These are phyloP conservation scores for Cavia porcellus DNA, from an alignment of 2,113 vertebrate genomes.

Conservation along the genomic window DNA sequence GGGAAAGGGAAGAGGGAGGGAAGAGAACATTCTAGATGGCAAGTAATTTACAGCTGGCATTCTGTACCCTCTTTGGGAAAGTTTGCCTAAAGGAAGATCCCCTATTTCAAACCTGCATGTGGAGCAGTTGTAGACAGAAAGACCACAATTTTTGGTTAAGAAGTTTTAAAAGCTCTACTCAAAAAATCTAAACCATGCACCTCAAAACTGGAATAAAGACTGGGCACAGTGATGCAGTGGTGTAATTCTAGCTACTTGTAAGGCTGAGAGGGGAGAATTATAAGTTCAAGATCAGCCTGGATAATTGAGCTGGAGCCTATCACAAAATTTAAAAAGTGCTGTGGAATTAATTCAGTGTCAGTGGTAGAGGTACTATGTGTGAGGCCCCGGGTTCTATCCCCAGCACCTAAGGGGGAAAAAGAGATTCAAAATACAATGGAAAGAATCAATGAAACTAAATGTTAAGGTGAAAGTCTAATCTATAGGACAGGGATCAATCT, in stretches of 20 bases:
- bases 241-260: background rate
- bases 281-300: background rate
- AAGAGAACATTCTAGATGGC: background rate
- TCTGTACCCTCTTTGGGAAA: background rate
- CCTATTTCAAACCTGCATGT: background rate
- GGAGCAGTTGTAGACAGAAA: background rate
- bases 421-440: background rate
- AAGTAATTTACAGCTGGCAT: background rate
- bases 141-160: background rate
- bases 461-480: background rate
- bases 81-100: background rate
- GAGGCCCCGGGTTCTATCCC: background rate
- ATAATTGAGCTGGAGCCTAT: background rate
- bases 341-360: background rate
- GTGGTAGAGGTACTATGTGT: background rate
- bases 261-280: background rate
- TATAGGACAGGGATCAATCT: background rate
- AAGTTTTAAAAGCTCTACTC: conserved; percentile 25
- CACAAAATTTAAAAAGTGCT: background rate
- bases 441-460: background rate
- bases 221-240: background rate
- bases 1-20: background rate
- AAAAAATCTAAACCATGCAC: background rate
- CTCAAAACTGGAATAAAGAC: conserved; percentile 13
- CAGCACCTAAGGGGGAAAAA: background rate